Conservation (phyloP, 2,797 vertebrate species). For the Sebastes hubbsi region DNA sequence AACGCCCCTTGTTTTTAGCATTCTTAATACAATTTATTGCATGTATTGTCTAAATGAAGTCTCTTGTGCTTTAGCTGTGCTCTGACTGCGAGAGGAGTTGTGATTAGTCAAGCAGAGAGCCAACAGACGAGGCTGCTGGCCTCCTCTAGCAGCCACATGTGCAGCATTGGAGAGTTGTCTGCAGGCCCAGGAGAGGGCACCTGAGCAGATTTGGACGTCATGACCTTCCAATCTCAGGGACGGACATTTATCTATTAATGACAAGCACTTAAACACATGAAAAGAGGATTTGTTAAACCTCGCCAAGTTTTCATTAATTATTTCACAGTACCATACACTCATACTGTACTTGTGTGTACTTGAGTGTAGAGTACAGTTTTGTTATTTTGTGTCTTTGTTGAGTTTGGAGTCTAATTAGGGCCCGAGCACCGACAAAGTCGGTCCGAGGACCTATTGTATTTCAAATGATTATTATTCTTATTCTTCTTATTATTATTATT, state of each 20-base stretch:
- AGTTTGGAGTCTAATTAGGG: not conserved
- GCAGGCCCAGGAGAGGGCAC: too few species aligned
- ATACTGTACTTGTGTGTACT: not conserved
- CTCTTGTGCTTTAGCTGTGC: conserved; percentile 62
- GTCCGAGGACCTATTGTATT: too few species aligned
- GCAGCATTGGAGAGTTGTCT: not conserved
- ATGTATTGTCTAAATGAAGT: conserved; percentile 44
- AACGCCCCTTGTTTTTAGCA: conserved; percentile 26
- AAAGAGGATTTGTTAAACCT: not conserved
- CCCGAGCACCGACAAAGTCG: too few species aligned
- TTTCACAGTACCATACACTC: not conserved
- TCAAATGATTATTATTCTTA: too few species aligned
- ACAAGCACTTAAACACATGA: not conserved
- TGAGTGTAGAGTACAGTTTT: not conserved
- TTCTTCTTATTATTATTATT: too few species aligned
- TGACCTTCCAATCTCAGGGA: not conserved
- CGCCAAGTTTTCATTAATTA: not conserved
- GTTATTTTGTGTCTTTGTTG: not conserved
- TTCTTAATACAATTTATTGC: conserved; percentile 28
- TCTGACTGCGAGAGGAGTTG: conserved; percentile 49
- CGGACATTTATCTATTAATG: not conserved
- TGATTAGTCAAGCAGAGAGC: conserved; percentile 49
- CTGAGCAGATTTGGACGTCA: not conserved
- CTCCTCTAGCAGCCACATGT: conserved; percentile 5
- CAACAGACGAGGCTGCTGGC: conserved; percentile 44